Evolutionary conservation across 2,888 invertebrate species (phyloP), one percentile per base, ranked within the genome.

Genomic region (Lochmaea crataegi): DNA sequence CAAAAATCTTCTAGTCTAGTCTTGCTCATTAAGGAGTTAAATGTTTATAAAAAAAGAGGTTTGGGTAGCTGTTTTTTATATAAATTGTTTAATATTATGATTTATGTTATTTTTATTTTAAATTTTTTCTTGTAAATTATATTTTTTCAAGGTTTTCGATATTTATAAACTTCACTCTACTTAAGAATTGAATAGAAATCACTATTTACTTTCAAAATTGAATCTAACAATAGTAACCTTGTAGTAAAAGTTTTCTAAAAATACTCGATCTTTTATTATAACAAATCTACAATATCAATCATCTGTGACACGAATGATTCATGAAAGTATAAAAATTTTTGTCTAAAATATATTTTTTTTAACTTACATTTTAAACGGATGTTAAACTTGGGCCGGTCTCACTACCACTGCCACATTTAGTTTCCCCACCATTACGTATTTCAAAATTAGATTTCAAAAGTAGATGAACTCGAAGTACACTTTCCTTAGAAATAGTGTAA

Each of bases 301-400:
- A 63, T 42, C 14, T 12, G 12, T 42, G 61, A 38, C 18, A 42
- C n/a, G 10, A 7, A 42, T 16, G 16, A 67, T 38, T 58, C 48
- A 51, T 38, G 16, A 22, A 48, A 41, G 58, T 45, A 61, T 66
- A 48, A 65, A n/a, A 48, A 26, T 65, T 16, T 48, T 7, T 45
- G 68, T 65, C 66, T 7, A 22, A 48, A 53, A 66, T 22, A 70
- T 61, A 65, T 57, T 63, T 66, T 64, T 74, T 75, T 78, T 73
- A 73, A 80, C 84, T 84, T 81, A 85, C 84, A 78, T 74, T 71
- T 76, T 18, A 69, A 74, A 76, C 72, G 80, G 84, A 82, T 85
- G 85, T 83, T 85, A 79, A 82, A 82, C 83, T 81, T 78, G 80
- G 79, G 83, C 85, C 84, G 83, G 85, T 84, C 82, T 76, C 82